Conservation (phyloP, 2,797 vertebrate species). For the Schizothorax lantsangensis region DNA sequence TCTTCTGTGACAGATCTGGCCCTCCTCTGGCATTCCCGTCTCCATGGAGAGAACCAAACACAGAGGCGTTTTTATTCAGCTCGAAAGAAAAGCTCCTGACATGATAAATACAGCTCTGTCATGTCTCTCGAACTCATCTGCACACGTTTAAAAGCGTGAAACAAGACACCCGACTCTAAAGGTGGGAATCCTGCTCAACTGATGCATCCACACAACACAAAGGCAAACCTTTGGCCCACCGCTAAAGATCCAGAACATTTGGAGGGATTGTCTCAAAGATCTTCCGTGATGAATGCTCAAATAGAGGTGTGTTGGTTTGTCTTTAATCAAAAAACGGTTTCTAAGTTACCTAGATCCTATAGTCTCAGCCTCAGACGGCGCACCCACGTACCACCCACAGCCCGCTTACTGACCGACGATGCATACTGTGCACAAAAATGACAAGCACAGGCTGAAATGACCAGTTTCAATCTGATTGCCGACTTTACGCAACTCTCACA, state of each 20-base stretch:
- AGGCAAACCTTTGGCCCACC: slow-evolving; percentile 66
- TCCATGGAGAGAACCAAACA: slow-evolving; percentile 68
- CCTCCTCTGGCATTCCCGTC: slow-evolving; percentile 58
- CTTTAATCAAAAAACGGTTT: slow-evolving; percentile 17
- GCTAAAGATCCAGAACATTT: slow-evolving; percentile 72
- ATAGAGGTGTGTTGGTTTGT: slow-evolving; percentile 26
- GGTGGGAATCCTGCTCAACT: slow-evolving; percentile 72
- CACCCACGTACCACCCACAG: not conserved
- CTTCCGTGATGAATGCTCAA: slow-evolving; percentile 52
- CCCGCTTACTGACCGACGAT: slow-evolving; percentile 1
- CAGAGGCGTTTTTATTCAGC: slow-evolving; percentile 58
- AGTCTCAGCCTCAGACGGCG: slow-evolving; percentile 22
- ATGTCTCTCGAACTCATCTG: slow-evolving; percentile 63
- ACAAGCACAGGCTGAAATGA: not conserved
- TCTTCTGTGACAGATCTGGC: slow-evolving; percentile 61
- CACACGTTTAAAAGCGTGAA: slow-evolving; percentile 62
- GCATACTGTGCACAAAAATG: not conserved
- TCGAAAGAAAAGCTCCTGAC: slow-evolving; percentile 60
- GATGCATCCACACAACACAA: slow-evolving; percentile 68
- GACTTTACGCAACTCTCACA: not conserved
- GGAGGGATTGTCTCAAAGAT: slow-evolving; percentile 57
- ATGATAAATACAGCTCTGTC: slow-evolving; percentile 66
- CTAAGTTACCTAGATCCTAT: slow-evolving; percentile 7
- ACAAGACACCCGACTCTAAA: slow-evolving; percentile 73
- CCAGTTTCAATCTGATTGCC: not conserved